phyloP scores from a whole-genome alignment of 1,140 invertebrate genomes.

The Calephelis nemesis region DNA sequence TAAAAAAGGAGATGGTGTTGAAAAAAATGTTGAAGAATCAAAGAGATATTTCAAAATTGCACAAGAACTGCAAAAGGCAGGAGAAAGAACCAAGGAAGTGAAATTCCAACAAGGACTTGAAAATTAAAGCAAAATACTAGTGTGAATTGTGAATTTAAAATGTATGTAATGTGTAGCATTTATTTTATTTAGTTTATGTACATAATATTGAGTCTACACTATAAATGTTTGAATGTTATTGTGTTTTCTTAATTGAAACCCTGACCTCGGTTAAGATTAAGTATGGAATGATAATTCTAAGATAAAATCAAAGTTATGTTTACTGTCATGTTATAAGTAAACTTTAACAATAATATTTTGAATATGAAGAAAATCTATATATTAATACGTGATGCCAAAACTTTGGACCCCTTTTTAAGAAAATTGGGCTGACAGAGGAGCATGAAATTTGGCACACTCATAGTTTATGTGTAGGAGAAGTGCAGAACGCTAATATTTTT shows the following conservation, averaged over 20 bases:
- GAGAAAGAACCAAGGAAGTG: constrained; percentile 80
- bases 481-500: too few relatives aligned
- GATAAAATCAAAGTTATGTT: too few relatives aligned
- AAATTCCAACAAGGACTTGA: constrained; percentile 84
- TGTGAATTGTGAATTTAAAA: constrained; percentile 17
- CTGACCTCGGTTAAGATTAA: not conserved
- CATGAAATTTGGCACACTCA: too few relatives aligned
- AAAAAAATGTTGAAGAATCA: constrained; percentile 85
- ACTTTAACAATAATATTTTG: too few relatives aligned
- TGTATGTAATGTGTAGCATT: constrained; percentile 15
- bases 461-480: too few relatives aligned
- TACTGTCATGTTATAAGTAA: too few relatives aligned
- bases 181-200: constrained; percentile 12
- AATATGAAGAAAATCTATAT: not conserved
- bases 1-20: constrained; percentile 84
- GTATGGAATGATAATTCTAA: too few relatives aligned
- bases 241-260: not conserved
- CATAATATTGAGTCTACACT: constrained; percentile 7
- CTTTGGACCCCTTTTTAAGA: too few relatives aligned
- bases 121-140: constrained; percentile 35
- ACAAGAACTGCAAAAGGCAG: constrained; percentile 83
- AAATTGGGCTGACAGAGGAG: too few relatives aligned
- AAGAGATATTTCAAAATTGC: constrained; percentile 86
- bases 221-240: constrained; percentile 1
- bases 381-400: too few relatives aligned